Evolutionary conservation across 2,113 vertebrate genomes (phyloP), one percentile per base, ranked within the genome.

Genomic region (Spea bombifrons): DNA sequence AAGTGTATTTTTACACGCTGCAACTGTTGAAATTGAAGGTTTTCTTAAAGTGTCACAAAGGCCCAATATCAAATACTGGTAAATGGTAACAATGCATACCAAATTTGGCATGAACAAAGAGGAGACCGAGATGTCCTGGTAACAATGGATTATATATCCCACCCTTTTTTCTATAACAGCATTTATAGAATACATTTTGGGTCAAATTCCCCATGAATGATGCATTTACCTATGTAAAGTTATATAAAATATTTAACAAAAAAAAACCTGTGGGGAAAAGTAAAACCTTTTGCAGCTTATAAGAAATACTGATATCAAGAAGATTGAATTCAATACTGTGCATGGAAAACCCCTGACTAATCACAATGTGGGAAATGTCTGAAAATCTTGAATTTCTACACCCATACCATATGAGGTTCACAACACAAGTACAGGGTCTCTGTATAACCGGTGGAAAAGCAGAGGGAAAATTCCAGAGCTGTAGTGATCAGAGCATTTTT

Each of bases 281-380:
- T 46, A 65, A 75, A 64, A 43, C 57, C 43, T 59, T 73, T 63
- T 77, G 46, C 46, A 47, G 46, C 9, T 43, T 30, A 71, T 53
- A 71, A 66, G 45, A 79, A 79, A 79, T 79, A 79, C 77, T 79
- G 77, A 79, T 73, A 79, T 73, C 59, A 73, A 66, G 65, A 66
- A 63, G 63, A 78, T 15, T 55, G 63, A 73, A 79, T 17, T n/a
- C 45, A 79, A 79, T 73, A 79, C 70, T 57, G 44, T 48, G 59
- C 3, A 50, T 9, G 70, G 61, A 73, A 79, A 69, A 79, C 61
- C 61, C 63, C 50, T 52, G 9, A 52, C 50, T 52, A 52, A 52
- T 7, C 50, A 52, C 9, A 7, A 6, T 52, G 30, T 30, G 30
- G 30, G 6, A 52, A 7, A 6, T 52, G 6, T 52, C 50, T 10